Conservation (phyloP, 2,113 vertebrate genomes). For the Acanthochromis polyacanthus region DNA sequence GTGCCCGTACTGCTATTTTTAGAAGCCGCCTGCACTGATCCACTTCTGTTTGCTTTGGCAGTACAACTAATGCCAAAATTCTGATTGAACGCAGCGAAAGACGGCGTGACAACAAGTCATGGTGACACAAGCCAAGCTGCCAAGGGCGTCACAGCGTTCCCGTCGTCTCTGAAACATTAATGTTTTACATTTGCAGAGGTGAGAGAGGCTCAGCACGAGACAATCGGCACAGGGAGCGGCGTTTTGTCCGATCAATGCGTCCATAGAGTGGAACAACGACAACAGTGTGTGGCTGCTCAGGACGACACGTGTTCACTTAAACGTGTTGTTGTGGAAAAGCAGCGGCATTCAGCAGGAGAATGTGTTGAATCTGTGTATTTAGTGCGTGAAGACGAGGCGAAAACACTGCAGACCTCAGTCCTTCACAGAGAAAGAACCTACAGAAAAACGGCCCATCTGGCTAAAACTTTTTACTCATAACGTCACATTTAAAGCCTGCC, state of each 20-base stretch:
- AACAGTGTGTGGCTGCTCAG: neutral
- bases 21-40: neutral
- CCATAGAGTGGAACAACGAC: neutral
- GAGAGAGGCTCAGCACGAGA: neutral
- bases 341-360: slow-evolving; percentile 6
- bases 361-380: slow-evolving; percentile 19
- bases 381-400: neutral
- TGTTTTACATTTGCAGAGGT: neutral
- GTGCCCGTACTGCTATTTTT: slow-evolving; percentile 15
- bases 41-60: neutral
- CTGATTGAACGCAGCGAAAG: neutral
- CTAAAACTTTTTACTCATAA: too few relatives aligned
- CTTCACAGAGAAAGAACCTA: neutral
- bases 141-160: neutral
- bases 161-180: neutral
- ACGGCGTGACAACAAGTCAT: neutral
- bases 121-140: neutral
- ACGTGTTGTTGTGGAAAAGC: neutral
- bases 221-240: neutral
- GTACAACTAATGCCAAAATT: slow-evolving; percentile 26
- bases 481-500: too few relatives aligned
- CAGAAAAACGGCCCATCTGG: neutral
- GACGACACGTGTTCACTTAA: neutral
- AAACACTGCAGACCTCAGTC: too few relatives aligned
- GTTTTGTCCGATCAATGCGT: neutral